A percentile compares a stretch with the other conserved stretches of the same genome.
phyloP scores from a whole-genome alignment of 2,797 vertebrate species.

The Girardinus metallicus region DNA sequence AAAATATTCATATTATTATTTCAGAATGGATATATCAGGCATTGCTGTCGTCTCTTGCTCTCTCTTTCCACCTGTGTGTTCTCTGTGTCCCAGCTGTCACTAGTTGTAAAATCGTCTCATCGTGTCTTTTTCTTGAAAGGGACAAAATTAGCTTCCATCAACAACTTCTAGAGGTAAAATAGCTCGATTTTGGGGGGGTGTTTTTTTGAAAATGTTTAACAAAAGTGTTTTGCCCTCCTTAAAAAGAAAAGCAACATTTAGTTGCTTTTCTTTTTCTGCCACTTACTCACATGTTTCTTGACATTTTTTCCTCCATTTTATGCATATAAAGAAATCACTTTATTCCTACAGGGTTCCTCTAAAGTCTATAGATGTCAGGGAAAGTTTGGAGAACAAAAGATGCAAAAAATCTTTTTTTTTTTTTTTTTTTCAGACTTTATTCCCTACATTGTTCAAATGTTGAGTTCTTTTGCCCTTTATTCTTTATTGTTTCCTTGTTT shows the following conservation, averaged over 20 bases:
- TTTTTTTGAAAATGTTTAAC: neutral
- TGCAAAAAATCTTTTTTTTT: neutral
- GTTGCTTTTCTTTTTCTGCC: no score
- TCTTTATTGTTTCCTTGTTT: neutral
- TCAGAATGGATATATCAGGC: constrained; percentile 64
- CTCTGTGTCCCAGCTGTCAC: constrained; percentile 2
- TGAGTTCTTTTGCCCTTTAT: neutral
- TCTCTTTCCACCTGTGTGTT: neutral
- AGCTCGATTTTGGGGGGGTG: neutral
- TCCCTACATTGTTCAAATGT: neutral
- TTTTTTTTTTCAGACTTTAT: neutral
- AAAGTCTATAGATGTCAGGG: neutral
- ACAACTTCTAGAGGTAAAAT: neutral
- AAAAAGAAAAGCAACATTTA: neutral
- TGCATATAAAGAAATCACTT: neutral
- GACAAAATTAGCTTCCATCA: neutral
- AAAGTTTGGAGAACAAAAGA: neutral
- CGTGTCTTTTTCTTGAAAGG: neutral
- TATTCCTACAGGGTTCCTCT: neutral
- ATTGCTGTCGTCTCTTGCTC: constrained; percentile 23
- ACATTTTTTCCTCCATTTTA: neutral
- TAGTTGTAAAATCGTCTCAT: constrained; percentile 20
- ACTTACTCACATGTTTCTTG: neutral
- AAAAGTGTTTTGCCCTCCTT: neutral
- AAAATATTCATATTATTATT: constrained; percentile 81